These are phyloP conservation scores for Xiphorhynchus erythropygius DNA, from an alignment of 2,797 vertebrate genomes.

Conservation along the genomic window DNA sequence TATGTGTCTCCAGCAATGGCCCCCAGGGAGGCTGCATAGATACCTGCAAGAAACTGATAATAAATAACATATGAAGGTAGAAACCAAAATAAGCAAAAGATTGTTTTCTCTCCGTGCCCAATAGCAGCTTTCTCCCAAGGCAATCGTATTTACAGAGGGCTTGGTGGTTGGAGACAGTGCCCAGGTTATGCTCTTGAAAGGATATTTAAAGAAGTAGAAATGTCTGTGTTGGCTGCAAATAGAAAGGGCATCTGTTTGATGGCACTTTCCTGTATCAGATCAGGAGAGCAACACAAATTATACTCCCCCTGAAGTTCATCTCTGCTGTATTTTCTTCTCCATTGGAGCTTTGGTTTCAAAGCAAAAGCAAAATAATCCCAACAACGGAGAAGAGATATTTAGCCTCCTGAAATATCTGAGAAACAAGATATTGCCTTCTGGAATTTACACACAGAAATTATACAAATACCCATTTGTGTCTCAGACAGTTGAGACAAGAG, in stretches of 20 bases:
- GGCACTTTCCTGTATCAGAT: neutral
- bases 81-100: constrained; percentile 54
- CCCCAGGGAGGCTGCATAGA: constrained; percentile 34
- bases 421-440: neutral
- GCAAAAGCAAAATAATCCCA: neutral
- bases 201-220: neutral
- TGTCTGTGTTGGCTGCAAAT: neutral
- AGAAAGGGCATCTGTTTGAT: neutral
- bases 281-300: neutral
- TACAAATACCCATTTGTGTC: neutral
- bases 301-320: neutral
- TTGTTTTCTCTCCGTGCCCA: neutral
- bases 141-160: neutral
- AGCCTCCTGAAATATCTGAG: neutral
- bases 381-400: neutral
- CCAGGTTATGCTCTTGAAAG: neutral
- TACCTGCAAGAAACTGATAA: constrained; percentile 64
- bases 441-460: neutral
- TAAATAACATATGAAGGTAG: constrained; percentile 43
- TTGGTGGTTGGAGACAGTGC: neutral
- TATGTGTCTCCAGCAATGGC: constrained; percentile 43
- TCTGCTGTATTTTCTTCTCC: neutral
- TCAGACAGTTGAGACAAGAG: neutral
- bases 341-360: neutral
- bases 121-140: neutral